These are phyloP conservation scores for Cottus gobio DNA, from an alignment of 2,113 vertebrate species.

Conservation along the genomic window DNA sequence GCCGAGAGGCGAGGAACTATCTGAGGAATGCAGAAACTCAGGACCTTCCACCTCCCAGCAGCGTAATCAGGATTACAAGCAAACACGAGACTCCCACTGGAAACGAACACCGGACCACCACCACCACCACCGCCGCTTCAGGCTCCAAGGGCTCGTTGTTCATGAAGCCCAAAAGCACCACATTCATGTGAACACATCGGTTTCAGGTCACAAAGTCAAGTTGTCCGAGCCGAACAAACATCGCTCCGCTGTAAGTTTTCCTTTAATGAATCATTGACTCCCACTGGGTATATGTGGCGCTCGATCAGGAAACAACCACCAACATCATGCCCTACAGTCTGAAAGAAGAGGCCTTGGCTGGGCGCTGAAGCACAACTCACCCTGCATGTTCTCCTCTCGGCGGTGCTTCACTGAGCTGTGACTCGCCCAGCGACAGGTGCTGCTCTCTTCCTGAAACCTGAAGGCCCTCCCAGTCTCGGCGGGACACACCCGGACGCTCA, in stretches of 20 bases:
- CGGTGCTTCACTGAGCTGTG: slow-evolving; percentile 15
- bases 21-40: slow-evolving; percentile 72
- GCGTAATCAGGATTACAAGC: slow-evolving; percentile 3
- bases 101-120: background rate
- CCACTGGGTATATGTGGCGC: no score
- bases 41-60: slow-evolving; percentile 24
- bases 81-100: background rate
- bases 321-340: background rate
- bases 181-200: background rate
- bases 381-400: slow-evolving; percentile 56
- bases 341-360: background rate
- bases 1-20: slow-evolving; percentile 10
- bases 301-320: no score
- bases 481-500: slow-evolving; percentile 47
- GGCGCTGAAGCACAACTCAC: slow-evolving; percentile 60
- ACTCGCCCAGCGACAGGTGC: slow-evolving; percentile 38
- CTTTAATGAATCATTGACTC: no score
- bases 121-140: background rate
- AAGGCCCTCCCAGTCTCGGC: slow-evolving; percentile 52
- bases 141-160: background rate
- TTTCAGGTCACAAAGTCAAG: background rate
- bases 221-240: fast-evolving
- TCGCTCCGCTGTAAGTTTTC: background rate
- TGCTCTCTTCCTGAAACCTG: slow-evolving; percentile 60
- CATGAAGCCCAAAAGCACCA: background rate